Conservation (phyloP, 1,140 invertebrate genomes). For the Whitmania pigra region DNA sequence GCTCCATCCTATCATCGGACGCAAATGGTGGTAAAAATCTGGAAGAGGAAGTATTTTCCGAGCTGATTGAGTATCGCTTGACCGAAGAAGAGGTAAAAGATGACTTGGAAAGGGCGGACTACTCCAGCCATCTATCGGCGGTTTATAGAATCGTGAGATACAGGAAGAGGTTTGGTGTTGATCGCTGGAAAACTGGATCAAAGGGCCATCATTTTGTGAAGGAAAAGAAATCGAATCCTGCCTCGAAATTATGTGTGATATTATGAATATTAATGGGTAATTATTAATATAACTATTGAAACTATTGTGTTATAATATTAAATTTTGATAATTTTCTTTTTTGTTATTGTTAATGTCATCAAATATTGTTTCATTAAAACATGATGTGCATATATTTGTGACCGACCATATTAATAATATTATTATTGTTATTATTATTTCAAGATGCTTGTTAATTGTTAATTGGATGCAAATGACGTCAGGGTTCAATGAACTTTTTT, state of each 20-base stretch:
- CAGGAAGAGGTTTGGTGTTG: background rate
- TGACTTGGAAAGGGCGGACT: background rate
- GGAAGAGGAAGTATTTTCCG: background rate
- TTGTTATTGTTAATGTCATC: background rate
- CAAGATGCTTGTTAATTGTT: no score
- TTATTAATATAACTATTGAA: background rate
- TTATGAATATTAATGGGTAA: background rate
- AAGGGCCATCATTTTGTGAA: background rate
- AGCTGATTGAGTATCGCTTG: background rate
- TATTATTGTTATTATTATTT: background rate
- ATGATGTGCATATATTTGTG: background rate
- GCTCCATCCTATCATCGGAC: background rate
- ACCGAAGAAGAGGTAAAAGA: background rate
- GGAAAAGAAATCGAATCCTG: background rate
- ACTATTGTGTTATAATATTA: background rate
- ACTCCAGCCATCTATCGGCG: background rate
- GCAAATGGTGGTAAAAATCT: background rate
- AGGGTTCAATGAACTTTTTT: no score
- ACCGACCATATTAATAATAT: background rate
- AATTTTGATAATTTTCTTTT: no score
- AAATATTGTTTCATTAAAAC: background rate
- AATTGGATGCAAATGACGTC: no score
- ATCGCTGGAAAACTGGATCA: background rate
- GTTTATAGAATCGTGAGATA: constrained; percentile 10
- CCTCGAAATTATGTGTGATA: constrained; percentile 6